Percentiles rank a stretch among this genome's conserved stretches.
phyloP scores from a whole-genome alignment of 2,888 invertebrate genomes.

The Steinernema hermaphroditum region DNA sequence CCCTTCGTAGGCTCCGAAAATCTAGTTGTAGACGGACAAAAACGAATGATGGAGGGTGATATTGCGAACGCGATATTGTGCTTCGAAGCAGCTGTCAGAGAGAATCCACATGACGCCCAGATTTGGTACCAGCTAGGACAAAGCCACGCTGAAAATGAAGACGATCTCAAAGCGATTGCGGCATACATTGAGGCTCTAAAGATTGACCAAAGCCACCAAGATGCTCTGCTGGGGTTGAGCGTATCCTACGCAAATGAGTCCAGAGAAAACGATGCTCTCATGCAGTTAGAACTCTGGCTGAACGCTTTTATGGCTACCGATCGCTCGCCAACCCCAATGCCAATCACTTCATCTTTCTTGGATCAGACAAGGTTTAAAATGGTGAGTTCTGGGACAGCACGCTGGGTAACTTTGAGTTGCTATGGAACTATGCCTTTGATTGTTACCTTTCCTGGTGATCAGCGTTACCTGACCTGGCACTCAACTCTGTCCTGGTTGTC shows the following conservation, averaged over 20 bases:
- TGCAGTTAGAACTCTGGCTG: conserved; percentile 73
- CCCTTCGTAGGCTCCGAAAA: conserved; percentile 43
- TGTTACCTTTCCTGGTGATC: too few species aligned
- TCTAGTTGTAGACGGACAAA: conserved; percentile 45
- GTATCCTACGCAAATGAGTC: conserved; percentile 96
- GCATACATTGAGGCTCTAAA: conserved; percentile 77
- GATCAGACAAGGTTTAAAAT: conserved; percentile 44
- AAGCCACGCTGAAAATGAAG: conserved; percentile 96
- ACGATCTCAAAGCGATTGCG: conserved; percentile 86
- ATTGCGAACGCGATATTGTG: conserved; percentile 91
- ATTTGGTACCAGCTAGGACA: conserved; percentile 80
- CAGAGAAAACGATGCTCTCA: conserved; percentile 84
- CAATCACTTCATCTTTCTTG: conserved; percentile 45
- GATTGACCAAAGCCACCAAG: conserved; percentile 54
- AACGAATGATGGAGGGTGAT: conserved; percentile 78
- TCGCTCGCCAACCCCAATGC: neutral
- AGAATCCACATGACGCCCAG: conserved; percentile 59
- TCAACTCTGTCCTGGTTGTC: too few species aligned
- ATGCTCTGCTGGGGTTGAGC: conserved; percentile 84
- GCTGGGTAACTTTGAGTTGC: too few species aligned
- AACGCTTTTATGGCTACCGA: conserved; percentile 35
- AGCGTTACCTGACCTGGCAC: too few species aligned
- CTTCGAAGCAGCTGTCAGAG: conserved; percentile 85
- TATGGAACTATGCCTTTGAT: neutral
- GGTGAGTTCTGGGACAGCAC: conserved; percentile 3